Evolutionary conservation across 2,113 vertebrate genomes (phyloP), one percentile per base, ranked within the genome.

Genomic region (Asarcornis scutulata): DNA sequence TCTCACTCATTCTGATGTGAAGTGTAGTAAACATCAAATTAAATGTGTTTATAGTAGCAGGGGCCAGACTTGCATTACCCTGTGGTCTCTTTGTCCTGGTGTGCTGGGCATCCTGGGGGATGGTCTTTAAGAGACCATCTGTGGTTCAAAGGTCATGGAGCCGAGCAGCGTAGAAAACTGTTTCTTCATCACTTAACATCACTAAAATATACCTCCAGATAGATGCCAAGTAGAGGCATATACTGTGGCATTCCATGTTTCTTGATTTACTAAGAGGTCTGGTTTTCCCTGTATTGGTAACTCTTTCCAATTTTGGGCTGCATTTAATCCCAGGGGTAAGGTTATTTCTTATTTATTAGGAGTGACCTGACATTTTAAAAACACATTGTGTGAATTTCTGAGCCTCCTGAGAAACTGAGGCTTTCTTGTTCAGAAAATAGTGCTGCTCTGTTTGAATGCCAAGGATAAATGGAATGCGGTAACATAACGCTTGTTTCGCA

Each of bases 161-260:
- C 22, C 4, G 18, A 27, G 9, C 32, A 26, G 31, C 10, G 16
- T 18, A 27, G 9, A n/a, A 38, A 26, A 52, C 36, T 5, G 4
- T 55, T 63, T 40, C 48, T n/a, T 79, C 36, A 15, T 82, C 36
- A 25, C 62, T 63, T 64, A 75, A 5, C 29, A 31, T 56, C 26
- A 9, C 21, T 66, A 34, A 80, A 91, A 67, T 12, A 6, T 31
- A 8, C 31, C 12, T 53, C 22, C 32, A 79, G 38, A n/a, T 11
- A 55, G 59, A 36, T 73, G 25, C 38, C 25, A 48, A 20, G 26
- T 3, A 18, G 15, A 55, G n/a, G 22, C 5, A 8, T 0, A 0
- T 48, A 3, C n/a, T 58, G 10, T 67, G 64, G 31, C 46, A 79
- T 40, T 9, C 10, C 11, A 44, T 34, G 23, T 29, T 40, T 66